phyloP scores from a whole-genome alignment of 2,113 vertebrate genomes.

The Octodon degus region DNA sequence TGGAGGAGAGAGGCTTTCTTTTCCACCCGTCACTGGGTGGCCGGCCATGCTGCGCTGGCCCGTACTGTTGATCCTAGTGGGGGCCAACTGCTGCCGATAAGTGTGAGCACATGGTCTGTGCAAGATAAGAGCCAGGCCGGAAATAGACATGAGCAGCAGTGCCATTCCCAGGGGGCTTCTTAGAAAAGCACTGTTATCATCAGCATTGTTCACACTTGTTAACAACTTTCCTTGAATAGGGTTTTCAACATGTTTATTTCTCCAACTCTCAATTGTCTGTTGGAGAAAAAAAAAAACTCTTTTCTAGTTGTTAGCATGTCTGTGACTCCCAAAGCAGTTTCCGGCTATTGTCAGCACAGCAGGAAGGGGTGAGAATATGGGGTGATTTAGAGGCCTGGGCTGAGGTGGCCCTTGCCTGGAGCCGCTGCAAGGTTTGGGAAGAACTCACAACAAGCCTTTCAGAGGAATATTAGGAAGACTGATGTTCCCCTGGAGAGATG shows the following conservation, averaged over 20 bases:
- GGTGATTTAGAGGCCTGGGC: neutral
- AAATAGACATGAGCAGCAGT: neutral
- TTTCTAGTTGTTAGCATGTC: neutral
- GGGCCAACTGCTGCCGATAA: neutral
- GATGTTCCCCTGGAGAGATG: neutral
- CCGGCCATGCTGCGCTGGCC: neutral
- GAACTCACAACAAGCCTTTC: neutral
- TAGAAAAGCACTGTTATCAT: constrained; percentile 4
- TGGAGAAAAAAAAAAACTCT: neutral
- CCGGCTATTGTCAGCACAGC: neutral
- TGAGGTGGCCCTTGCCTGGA: neutral
- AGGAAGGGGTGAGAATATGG: neutral
- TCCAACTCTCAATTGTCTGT: constrained; percentile 17
- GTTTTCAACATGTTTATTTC: constrained; percentile 48
- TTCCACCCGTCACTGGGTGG: neutral
- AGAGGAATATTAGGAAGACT: neutral
- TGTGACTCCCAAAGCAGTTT: neutral
- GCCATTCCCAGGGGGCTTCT: neutral
- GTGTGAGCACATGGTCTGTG: neutral
- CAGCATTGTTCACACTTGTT: constrained; percentile 44
- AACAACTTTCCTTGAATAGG: constrained; percentile 7
- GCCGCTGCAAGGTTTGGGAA: neutral
- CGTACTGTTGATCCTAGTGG: neutral
- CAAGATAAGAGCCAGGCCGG: neutral
- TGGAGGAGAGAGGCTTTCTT: neutral